A percentile compares a stretch with the other conserved stretches of the same genome.
These are phyloP conservation scores for Phoenicopterus ruber DNA, from an alignment of 2,113 vertebrate genomes.

Conservation along the genomic window DNA sequence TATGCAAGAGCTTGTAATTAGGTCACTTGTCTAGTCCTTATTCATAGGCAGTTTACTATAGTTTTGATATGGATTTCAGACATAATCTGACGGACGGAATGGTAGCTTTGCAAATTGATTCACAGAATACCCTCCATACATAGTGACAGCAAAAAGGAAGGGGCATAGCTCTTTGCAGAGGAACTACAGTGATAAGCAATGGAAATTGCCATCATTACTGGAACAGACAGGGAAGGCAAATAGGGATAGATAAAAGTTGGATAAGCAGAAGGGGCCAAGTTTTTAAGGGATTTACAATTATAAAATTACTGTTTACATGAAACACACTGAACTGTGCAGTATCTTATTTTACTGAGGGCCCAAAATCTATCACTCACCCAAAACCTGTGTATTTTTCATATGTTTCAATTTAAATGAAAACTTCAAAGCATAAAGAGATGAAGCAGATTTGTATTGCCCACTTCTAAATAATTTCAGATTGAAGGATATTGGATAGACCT, in stretches of 20 bases:
- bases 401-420: conserved; percentile 38
- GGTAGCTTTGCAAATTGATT: conserved; percentile 3
- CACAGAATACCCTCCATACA: neutral
- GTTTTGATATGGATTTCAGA: neutral
- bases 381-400: neutral
- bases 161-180: neutral
- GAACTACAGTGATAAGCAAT: neutral
- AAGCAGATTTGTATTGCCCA: neutral
- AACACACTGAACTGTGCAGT: neutral
- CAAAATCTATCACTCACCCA: neutral
- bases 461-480: conserved; percentile 23
- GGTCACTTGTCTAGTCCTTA: neutral
- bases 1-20: neutral
- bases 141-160: neutral
- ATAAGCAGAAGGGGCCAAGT: neutral
- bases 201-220: neutral
- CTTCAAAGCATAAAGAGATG: conserved; percentile 21
- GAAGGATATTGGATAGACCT: conserved; percentile 15
- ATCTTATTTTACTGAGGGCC: neutral
- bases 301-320: neutral
- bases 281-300: neutral
- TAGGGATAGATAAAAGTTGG: neutral
- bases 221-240: neutral
- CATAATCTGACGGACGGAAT: neutral
- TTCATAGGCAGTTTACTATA: neutral